Conservation (phyloP, 1,140 invertebrate genomes). For the Octopus sinensis region DNA sequence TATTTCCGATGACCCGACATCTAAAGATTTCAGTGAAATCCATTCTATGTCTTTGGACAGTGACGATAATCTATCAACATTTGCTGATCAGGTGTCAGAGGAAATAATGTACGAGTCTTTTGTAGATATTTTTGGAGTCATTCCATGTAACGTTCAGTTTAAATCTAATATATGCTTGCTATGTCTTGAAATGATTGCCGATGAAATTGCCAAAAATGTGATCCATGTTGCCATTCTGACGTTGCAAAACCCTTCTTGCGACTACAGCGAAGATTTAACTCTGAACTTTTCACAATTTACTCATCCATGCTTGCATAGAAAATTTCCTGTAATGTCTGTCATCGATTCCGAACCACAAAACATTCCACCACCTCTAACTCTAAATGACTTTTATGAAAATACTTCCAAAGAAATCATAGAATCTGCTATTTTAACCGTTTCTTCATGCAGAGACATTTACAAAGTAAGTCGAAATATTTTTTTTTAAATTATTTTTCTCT, state of each 20-base stretch:
- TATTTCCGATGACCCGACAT: constrained; percentile 17
- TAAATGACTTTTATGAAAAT: background rate
- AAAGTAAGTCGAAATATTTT: background rate
- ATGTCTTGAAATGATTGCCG: constrained; percentile 31
- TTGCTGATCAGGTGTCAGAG: constrained; percentile 35
- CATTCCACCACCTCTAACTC: background rate
- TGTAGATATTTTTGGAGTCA: constrained; percentile 17
- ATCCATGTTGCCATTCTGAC: constrained; percentile 25
- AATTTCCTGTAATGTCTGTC: background rate
- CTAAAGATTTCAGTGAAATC: constrained; percentile 7
- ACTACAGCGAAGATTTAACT: background rate
- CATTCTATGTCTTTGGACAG: constrained; percentile 18
- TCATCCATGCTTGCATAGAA: background rate
- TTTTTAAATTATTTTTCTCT: too few relatives aligned
- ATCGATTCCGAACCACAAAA: background rate
- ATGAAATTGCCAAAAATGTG: constrained; percentile 25
- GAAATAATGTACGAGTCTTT: constrained; percentile 32
- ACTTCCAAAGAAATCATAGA: background rate
- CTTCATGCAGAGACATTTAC: constrained; percentile 6
- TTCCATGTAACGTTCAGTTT: background rate
- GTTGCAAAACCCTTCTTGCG: constrained; percentile 21
- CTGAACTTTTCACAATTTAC: background rate
- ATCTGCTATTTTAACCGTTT: background rate
- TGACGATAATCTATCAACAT: constrained; percentile 29
- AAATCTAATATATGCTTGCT: background rate